Evolutionary conservation across 2,113 vertebrate genomes (phyloP), one percentile per base, ranked within the genome.

Genomic region (Miniopterus natalensis): DNA sequence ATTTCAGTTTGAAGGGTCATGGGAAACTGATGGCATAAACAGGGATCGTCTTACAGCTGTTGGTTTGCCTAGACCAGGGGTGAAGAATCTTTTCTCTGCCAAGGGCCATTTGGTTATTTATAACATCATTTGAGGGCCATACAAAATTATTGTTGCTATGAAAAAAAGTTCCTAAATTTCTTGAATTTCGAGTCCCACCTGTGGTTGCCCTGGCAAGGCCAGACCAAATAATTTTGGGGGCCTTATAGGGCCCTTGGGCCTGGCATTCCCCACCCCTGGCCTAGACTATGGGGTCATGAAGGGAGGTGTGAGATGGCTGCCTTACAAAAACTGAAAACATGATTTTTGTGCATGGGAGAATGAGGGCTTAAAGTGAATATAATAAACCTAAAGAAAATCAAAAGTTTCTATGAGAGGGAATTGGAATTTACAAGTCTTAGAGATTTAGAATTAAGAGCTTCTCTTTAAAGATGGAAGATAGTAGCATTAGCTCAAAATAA

Each of bases 351-450:
- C 15, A 15, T 75, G 27, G 29, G 66, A 90, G 47, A n/a, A 61
- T 73, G 45, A 88, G 49, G 36, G 0, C 29, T 87, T 71, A 55
- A 25, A 87, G 27, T 15, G 23, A 21, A 57, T 81, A 70, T 23
- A 66, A 61, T n/a, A 78, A 79, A 57, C 61, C 42, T 55, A 53
- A 90, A 95, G 53, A 57, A 91, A 96, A 78, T 29, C 5, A 31
- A 75, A 86, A 31, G 59, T 87, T 73, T 59, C n/a, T 87, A 20
- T 59, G 59, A 47, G 18, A 59, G 27, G 61, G 74, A 90, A 90
- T 29, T 75, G 13, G 12, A 89, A 68, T 94, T 68, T 45, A 63
- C 17, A 79, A 61, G 63, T 70, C 42, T 80, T 95, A 4, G 12
- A 31, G 13, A 36, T 18, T 68, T 87, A 31, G 36, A 68, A 61